Percentiles rank a stretch among this genome's conserved stretches.
phyloP scores from a whole-genome alignment of 2,888 invertebrate genomes.

The Drosophila meridiana region DNA sequence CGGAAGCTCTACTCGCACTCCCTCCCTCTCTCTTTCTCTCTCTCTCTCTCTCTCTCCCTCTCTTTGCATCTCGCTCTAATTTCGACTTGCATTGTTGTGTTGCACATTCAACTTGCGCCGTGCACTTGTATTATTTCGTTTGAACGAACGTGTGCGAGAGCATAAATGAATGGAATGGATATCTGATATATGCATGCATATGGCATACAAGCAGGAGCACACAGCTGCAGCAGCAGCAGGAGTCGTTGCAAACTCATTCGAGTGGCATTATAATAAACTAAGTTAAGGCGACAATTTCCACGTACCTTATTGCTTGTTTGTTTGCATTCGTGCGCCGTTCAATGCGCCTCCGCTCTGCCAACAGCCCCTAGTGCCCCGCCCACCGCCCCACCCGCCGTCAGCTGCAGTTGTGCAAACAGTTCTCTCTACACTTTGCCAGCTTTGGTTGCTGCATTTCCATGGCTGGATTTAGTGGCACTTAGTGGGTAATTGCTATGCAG shows the following conservation, averaged over 20 bases:
- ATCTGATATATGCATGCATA: constrained; percentile 39
- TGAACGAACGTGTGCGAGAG: constrained; percentile 46
- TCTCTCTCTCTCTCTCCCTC: neutral
- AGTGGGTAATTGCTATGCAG: constrained; percentile 24
- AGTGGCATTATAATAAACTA: constrained; percentile 79
- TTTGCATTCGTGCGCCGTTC: constrained; percentile 66
- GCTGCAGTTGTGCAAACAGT: constrained; percentile 48
- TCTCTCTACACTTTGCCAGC: constrained; percentile 14
- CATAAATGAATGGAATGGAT: constrained; percentile 71
- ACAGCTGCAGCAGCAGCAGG: constrained; percentile 10
- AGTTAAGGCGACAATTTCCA: constrained; percentile 78
- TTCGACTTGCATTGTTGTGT: constrained; percentile 27
- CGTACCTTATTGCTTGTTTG: constrained; percentile 77
- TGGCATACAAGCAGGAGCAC: constrained; percentile 9
- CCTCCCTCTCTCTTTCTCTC: neutral
- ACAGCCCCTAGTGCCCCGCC: neutral
- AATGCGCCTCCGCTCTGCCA: constrained; percentile 40
- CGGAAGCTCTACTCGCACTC: neutral
- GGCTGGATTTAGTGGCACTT: constrained; percentile 21
- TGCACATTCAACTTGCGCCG: constrained; percentile 37
- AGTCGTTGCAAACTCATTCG: constrained; percentile 65
- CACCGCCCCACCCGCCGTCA: constrained; percentile 12
- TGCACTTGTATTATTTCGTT: constrained; percentile 63
- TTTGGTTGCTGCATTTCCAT: constrained; percentile 15
- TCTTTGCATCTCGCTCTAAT: neutral